Conservation (phyloP, 1,140 invertebrate genomes). For the Drosophila miranda region DNA sequence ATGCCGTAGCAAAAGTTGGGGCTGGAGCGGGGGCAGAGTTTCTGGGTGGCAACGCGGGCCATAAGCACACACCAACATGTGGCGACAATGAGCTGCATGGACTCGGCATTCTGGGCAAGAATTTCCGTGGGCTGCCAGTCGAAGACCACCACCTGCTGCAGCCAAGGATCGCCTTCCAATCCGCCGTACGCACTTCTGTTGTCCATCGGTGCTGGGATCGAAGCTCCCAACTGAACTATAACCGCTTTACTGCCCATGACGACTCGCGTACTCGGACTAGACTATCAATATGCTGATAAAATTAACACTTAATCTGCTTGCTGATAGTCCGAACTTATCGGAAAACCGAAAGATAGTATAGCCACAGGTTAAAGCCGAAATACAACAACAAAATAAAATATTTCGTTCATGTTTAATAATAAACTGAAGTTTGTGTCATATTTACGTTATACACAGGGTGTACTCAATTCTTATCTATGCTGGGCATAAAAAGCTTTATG, state of each 20-base stretch:
- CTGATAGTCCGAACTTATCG: slow-evolving; percentile 45
- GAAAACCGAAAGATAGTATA: slow-evolving; percentile 2
- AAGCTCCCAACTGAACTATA: background rate
- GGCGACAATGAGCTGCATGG: slow-evolving; percentile 47
- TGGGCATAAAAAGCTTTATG: background rate
- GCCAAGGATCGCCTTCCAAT: background rate
- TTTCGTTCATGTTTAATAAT: slow-evolving; percentile 29
- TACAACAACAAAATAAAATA: background rate
- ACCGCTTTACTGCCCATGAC: slow-evolving; percentile 22
- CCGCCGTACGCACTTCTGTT: slow-evolving; percentile 2
- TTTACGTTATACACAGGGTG: no score
- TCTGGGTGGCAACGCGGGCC: slow-evolving; percentile 40
- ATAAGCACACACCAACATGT: slow-evolving; percentile 56
- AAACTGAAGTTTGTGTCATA: no score
- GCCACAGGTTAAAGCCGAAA: slow-evolving; percentile 7
- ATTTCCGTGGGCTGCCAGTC: slow-evolving; percentile 42
- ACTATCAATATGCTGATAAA: slow-evolving; percentile 30
- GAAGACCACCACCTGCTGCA: background rate
- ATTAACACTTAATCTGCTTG: slow-evolving; percentile 29
- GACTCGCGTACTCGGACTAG: slow-evolving; percentile 12
- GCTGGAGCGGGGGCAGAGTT: slow-evolving; percentile 1
- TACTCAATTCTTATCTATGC: background rate
- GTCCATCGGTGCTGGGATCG: background rate
- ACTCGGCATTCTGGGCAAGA: slow-evolving; percentile 28
- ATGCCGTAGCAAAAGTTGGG: slow-evolving; percentile 25